Evolutionary conservation across 1,140 invertebrate species (phyloP).

Genomic region (Stenopsyche tienmushanensis): DNA sequence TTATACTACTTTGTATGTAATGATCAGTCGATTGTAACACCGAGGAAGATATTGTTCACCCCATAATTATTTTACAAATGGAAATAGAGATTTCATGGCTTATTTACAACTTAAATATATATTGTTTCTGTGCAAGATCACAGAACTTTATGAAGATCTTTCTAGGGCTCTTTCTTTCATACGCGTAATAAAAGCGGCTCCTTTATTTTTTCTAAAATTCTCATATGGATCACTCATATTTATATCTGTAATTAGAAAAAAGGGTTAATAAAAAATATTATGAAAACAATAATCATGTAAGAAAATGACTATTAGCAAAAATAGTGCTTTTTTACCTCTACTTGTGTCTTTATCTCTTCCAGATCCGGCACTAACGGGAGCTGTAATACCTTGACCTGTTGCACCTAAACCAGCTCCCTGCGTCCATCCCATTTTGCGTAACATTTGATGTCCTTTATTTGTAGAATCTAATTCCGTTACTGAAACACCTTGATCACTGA

Average conservation of each 20-base stretch:
- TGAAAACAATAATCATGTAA: constrained; percentile 19
- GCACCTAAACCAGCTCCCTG: constrained; percentile 84
- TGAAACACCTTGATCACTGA: background rate
- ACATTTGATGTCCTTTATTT: constrained; percentile 94
- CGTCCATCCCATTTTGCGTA: constrained; percentile 95
- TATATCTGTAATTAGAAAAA: constrained; percentile 55
- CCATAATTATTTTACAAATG: no score
- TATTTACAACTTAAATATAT: no score
- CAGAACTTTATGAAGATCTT: constrained; percentile 55
- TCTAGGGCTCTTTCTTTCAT: constrained; percentile 93
- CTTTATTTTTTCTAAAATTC: constrained; percentile 95
- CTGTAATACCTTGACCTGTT: constrained; percentile 91
- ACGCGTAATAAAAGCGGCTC: constrained; percentile 91
- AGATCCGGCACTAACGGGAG: constrained; percentile 89
- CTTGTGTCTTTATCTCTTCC: constrained; percentile 75
- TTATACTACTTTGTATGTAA: no score
- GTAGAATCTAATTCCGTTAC: constrained; percentile 51
- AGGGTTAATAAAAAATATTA: background rate
- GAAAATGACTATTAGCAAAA: constrained; percentile 7
- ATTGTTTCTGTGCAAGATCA: no score
- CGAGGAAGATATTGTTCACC: no score
- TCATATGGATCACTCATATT: constrained; percentile 94
- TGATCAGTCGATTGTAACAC: no score
- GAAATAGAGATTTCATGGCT: no score
- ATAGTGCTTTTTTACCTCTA: background rate